Evolutionary conservation across 2,113 vertebrate species (phyloP).

Genomic region (Larimichthys crocea): DNA sequence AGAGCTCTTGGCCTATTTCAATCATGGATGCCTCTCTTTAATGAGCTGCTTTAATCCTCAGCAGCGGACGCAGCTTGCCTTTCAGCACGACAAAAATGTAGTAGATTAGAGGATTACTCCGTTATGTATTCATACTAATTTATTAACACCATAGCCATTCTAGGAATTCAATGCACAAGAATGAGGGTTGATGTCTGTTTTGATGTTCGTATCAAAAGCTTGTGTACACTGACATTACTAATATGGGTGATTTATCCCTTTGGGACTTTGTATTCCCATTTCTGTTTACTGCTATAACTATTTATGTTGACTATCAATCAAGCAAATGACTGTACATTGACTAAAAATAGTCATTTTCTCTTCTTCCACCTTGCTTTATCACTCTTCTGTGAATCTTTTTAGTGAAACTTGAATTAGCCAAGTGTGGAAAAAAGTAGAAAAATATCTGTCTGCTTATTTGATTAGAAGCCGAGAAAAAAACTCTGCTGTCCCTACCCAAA

Average conservation of each 20-base stretch:
- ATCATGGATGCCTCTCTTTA: constrained; percentile 82
- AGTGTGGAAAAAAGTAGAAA: neutral
- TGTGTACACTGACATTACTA: constrained; percentile 36
- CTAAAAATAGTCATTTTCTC: neutral
- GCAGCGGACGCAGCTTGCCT: constrained; percentile 68
- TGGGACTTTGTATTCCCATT: neutral
- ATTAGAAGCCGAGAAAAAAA: constrained; percentile 38
- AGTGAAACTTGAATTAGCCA: neutral
- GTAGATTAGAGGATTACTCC: constrained; percentile 83
- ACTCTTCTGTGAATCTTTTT: neutral
- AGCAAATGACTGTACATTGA: no score
- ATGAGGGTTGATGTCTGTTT: constrained; percentile 54
- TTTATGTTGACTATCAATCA: neutral
- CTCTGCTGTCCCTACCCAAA: constrained; percentile 7
- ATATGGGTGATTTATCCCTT: constrained; percentile 11
- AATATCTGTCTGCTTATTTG: neutral
- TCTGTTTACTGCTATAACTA: no score
- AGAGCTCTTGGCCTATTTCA: constrained; percentile 82
- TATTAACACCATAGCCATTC: constrained; percentile 75
- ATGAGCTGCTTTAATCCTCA: constrained; percentile 84
- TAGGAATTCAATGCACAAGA: constrained; percentile 62
- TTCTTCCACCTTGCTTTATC: neutral
- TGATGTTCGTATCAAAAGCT: constrained; percentile 38
- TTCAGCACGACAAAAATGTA: constrained; percentile 74
- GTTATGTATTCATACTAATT: constrained; percentile 80